phyloP scores from a whole-genome alignment of 2,888 invertebrate genomes.

The Lasioglossum villosulum region DNA sequence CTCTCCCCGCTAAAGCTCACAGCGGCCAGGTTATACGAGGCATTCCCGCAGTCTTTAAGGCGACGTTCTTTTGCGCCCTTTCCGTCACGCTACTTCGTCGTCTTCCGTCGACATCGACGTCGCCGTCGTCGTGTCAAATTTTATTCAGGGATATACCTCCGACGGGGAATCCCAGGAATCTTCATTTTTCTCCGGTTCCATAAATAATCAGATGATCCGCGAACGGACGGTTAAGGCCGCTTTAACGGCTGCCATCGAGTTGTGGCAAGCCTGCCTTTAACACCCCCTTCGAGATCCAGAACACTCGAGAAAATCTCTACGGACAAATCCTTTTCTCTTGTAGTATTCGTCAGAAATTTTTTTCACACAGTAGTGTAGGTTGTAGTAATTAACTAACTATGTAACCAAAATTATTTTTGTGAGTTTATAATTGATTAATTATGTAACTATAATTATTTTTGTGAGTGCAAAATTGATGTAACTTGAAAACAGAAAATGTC shows the following conservation, averaged over 20 bases:
- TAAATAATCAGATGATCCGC: slow-evolving; percentile 28
- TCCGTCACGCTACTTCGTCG: slow-evolving; percentile 22
- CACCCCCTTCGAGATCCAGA: not conserved
- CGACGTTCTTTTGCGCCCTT: slow-evolving; percentile 10
- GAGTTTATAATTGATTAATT: not conserved
- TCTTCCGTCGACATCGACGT: not conserved
- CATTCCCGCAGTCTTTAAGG: slow-evolving; percentile 44
- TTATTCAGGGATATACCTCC: slow-evolving; percentile 34
- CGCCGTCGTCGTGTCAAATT: slow-evolving; percentile 40
- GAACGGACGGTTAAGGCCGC: not conserved
- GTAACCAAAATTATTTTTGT: not conserved
- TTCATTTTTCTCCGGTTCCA: slow-evolving; percentile 31
- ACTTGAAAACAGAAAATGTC: too few relatives aligned
- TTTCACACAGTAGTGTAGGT: too few relatives aligned
- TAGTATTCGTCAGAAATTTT: not conserved
- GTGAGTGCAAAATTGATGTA: too few relatives aligned
- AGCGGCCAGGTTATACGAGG: slow-evolving; percentile 45
- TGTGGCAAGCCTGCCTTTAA: slow-evolving; percentile 1
- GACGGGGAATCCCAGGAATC: slow-evolving; percentile 24
- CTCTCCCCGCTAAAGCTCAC: slow-evolving; percentile 40
- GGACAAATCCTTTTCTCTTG: not conserved
- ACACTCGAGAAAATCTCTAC: not conserved
- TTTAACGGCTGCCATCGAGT: slow-evolving; percentile 14
- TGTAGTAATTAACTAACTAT: too few relatives aligned
- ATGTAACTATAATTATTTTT: not conserved